A percentile compares a stretch with the other conserved stretches of the same genome.
Conservation (phyloP, 2,113 vertebrate species). For the Salvelinus sp. region DNA sequence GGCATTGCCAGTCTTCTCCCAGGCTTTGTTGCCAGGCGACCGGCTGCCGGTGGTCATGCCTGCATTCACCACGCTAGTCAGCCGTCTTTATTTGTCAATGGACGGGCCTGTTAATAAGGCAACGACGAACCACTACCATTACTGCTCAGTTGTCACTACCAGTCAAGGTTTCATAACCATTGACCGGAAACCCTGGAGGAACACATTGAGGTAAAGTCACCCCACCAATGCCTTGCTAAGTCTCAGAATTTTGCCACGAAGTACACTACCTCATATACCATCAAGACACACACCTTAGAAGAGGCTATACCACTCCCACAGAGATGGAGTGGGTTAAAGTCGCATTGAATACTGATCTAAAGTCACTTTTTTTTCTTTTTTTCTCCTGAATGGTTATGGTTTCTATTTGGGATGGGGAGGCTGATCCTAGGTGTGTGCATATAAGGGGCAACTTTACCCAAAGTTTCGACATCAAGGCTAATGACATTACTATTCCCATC, state of each 20-base stretch:
- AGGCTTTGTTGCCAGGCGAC: slow-evolving; percentile 41
- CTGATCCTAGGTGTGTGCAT: too few species aligned
- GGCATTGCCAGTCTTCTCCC: slow-evolving; percentile 22
- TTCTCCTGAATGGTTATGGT: too few species aligned
- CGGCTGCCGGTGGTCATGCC: slow-evolving; percentile 32
- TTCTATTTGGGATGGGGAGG: too few species aligned
- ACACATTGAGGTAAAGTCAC: neutral
- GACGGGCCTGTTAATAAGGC: slow-evolving; percentile 28
- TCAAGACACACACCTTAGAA: too few species aligned
- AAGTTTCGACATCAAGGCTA: too few species aligned
- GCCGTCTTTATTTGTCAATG: slow-evolving; percentile 34
- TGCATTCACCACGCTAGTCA: slow-evolving; percentile 32
- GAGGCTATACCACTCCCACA: too few species aligned
- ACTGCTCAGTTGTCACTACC: slow-evolving; percentile 20
- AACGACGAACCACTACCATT: slow-evolving; percentile 16
- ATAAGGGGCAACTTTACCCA: too few species aligned
- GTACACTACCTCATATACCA: too few species aligned
- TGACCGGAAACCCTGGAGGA: slow-evolving; percentile 26
- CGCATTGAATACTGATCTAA: too few species aligned
- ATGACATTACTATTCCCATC: neutral
- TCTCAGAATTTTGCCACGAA: neutral
- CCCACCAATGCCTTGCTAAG: neutral
- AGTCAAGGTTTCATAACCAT: slow-evolving; percentile 30
- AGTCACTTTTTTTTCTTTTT: too few species aligned
- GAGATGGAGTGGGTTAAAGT: too few species aligned